Evolutionary conservation across 2,113 vertebrate genomes (phyloP).

Genomic region (Lathamus discolor): DNA sequence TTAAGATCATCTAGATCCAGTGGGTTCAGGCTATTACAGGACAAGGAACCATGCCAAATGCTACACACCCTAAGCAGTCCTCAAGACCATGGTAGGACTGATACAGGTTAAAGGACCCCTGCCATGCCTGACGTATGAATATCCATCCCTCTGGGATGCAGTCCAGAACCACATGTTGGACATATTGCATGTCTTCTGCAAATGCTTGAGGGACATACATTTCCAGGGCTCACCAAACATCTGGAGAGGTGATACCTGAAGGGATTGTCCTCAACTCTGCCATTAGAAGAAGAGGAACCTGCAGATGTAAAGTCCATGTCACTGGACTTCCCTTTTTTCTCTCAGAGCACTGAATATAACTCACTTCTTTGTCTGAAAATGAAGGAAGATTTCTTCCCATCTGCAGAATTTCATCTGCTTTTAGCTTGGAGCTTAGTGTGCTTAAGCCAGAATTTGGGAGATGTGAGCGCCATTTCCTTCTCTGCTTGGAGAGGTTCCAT

Average conservation of each 20-base stretch:
- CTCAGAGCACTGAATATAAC: neutral
- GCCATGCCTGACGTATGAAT: neutral
- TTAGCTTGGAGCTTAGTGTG: neutral
- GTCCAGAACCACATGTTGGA: neutral
- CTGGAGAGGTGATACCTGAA: neutral
- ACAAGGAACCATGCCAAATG: neutral
- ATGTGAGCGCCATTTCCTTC: neutral
- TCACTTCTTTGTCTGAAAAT: neutral
- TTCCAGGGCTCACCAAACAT: neutral
- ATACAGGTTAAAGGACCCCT: neutral
- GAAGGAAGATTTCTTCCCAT: neutral
- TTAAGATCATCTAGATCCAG: neutral
- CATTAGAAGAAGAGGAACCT: neutral
- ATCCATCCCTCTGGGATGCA: neutral
- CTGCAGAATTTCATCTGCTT: neutral
- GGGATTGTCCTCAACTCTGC: neutral
- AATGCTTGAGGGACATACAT: accelerated
- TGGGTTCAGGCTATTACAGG: neutral
- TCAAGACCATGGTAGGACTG: neutral
- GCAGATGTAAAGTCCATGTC: neutral
- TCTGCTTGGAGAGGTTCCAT: neutral
- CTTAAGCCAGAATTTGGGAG: neutral
- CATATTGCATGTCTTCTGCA: neutral
- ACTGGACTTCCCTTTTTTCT: neutral
- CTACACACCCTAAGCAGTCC: neutral